Conservation (phyloP, 2,797 vertebrate genomes). For the Vipera latastei region DNA sequence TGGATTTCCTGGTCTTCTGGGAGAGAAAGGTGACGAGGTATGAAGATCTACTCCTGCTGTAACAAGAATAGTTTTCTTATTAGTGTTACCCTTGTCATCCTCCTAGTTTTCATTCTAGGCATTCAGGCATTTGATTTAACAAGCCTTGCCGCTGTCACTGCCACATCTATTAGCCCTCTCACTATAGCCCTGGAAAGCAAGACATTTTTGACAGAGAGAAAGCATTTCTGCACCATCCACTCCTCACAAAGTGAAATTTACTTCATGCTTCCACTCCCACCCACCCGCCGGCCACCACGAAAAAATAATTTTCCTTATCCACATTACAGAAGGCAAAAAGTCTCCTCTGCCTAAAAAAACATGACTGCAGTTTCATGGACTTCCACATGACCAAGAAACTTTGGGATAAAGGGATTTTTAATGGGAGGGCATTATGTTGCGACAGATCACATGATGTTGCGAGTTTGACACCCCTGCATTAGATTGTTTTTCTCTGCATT, state of each 20-base stretch:
- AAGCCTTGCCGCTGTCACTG: neutral
- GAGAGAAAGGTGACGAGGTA: conserved; percentile 96
- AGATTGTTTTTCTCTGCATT: neutral
- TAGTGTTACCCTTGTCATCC: neutral
- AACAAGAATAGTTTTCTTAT: neutral
- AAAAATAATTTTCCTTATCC: neutral
- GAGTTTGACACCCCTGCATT: neutral
- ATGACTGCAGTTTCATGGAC: neutral
- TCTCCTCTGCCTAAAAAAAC: neutral
- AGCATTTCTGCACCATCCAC: neutral
- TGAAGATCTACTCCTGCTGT: conserved; percentile 45
- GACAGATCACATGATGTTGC: too few relatives aligned
- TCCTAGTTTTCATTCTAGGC: neutral
- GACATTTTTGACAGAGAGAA: neutral
- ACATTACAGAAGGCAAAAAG: neutral
- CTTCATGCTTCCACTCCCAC: neutral
- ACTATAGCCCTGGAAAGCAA: neutral
- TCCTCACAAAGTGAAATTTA: neutral
- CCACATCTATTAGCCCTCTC: neutral
- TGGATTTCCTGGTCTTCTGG: conserved; percentile 86
- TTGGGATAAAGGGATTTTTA: neutral
- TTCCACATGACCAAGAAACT: neutral
- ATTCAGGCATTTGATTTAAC: neutral
- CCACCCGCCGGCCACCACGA: neutral
- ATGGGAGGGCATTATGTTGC: neutral